Conservation (phyloP, 1,140 invertebrate genomes). For the Eurytemora carolleeae region DNA sequence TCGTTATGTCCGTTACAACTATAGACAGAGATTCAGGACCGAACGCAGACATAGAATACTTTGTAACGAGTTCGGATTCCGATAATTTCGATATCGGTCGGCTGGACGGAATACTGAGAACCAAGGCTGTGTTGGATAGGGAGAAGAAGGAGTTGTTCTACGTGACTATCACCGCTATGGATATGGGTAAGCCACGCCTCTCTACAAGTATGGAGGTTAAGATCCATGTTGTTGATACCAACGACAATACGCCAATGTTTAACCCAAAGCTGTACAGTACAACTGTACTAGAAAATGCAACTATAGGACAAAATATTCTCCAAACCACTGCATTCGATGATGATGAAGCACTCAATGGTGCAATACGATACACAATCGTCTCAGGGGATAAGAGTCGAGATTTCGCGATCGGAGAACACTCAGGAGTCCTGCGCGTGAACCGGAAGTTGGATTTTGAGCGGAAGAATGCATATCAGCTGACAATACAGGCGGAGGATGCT, state of each 20-base stretch:
- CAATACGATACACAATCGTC: conserved; percentile 63
- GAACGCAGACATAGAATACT: conserved; percentile 81
- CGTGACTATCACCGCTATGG: conserved; percentile 58
- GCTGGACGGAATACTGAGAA: conserved; percentile 61
- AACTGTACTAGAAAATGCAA: conserved; percentile 74
- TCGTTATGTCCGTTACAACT: conserved; percentile 73
- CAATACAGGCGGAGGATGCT: conserved; percentile 67
- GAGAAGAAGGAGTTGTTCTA: conserved; percentile 60
- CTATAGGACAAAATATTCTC: conserved; percentile 66
- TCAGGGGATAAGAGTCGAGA: conserved; percentile 75
- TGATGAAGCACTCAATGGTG: conserved; percentile 68
- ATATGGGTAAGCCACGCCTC: conserved; percentile 62
- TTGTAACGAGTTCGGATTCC: conserved; percentile 32
- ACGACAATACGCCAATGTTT: conserved; percentile 81
- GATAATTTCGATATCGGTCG: conserved; percentile 59
- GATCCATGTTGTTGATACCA: conserved; percentile 65
- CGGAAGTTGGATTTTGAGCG: conserved; percentile 81
- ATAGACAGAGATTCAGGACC: conserved; percentile 74
- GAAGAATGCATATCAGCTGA: conserved; percentile 56
- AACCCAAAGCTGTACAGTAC: conserved; percentile 66
- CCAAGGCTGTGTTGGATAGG: conserved; percentile 59
- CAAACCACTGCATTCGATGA: conserved; percentile 76
- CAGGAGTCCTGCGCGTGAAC: conserved; percentile 62
- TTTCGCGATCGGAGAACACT: conserved; percentile 70
- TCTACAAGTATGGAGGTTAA: conserved; percentile 44